Percentiles rank a stretch among this genome's conserved stretches.
Evolutionary conservation across 2,888 invertebrate species (phyloP).

Genomic region (Drosophila sordidula): DNA sequence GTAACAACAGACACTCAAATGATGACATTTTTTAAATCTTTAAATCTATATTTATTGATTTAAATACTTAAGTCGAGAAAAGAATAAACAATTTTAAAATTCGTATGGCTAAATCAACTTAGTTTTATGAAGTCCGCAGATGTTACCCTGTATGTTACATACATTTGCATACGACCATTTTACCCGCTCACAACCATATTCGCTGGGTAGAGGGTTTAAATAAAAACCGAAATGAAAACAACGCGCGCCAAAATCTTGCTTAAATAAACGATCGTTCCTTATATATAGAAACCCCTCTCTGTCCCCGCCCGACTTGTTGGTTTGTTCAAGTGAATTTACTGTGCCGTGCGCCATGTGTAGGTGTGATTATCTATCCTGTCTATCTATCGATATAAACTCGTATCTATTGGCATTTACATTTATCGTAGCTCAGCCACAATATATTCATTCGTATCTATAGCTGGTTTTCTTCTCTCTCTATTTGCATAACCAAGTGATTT

Average conservation of each 20-base stretch:
- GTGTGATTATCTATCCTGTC: conserved; percentile 56
- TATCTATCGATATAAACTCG: not conserved
- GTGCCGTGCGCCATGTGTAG: conserved; percentile 43
- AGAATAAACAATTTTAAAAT: too few relatives aligned
- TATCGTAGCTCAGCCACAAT: conserved; percentile 26
- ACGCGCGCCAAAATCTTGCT: conserved; percentile 72
- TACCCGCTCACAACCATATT: not conserved
- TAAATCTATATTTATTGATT: too few relatives aligned
- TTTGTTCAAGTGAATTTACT: conserved; percentile 75
- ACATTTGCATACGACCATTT: not conserved
- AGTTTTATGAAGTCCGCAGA: too few relatives aligned
- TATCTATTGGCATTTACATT: conserved; percentile 33
- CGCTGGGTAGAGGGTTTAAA: too few relatives aligned
- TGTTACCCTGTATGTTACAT: not conserved
- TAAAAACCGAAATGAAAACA: not conserved
- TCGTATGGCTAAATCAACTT: too few relatives aligned
- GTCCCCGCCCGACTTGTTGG: conserved; percentile 31
- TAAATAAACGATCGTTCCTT: conserved; percentile 48
- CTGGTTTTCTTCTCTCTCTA: conserved; percentile 15
- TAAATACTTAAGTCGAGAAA: too few relatives aligned
- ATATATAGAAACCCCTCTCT: conserved; percentile 11
- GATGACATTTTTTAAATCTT: too few relatives aligned
- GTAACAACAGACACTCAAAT: not conserved
- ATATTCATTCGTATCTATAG: conserved; percentile 8
- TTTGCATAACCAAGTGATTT: conserved; percentile 76